Percentiles rank a stretch among this genome's conserved stretches.
These are phyloP conservation scores for Acrocephalus arundinaceus DNA, from an alignment of 2,113 vertebrate genomes.

Conservation along the genomic window DNA sequence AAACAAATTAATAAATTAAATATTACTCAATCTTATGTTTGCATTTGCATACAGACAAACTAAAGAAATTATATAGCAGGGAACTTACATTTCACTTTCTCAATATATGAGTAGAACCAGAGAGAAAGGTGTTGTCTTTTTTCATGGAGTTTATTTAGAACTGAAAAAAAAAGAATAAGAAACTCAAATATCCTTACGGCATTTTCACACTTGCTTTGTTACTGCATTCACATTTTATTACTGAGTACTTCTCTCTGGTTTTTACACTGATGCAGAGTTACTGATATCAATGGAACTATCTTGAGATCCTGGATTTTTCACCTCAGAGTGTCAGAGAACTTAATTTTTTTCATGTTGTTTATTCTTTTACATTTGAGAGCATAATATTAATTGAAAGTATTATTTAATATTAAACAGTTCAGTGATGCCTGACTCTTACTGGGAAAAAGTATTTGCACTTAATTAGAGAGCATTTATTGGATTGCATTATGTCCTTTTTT, in stretches of 20 bases:
- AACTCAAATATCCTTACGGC: background rate
- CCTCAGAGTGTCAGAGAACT: background rate
- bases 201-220: background rate
- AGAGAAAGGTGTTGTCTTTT: background rate
- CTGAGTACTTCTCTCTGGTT: background rate
- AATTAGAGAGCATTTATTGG: background rate
- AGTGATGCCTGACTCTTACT: background rate
- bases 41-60: background rate
- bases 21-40: background rate
- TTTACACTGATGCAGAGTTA: background rate
- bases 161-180: no score
- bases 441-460: background rate
- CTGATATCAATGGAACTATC: background rate
- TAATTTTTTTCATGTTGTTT: background rate
- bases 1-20: background rate
- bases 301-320: background rate
- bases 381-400: background rate
- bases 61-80: background rate
- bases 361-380: background rate
- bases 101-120: rapidly evolving
- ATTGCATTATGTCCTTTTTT: background rate
- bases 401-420: background rate
- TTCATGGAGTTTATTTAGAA: background rate
- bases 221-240: background rate
- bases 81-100: background rate